A percentile compares a stretch with the other conserved stretches of the same genome.
Evolutionary conservation across 2,113 vertebrate genomes (phyloP).

Genomic region (Ptilonorhynchus violaceus): DNA sequence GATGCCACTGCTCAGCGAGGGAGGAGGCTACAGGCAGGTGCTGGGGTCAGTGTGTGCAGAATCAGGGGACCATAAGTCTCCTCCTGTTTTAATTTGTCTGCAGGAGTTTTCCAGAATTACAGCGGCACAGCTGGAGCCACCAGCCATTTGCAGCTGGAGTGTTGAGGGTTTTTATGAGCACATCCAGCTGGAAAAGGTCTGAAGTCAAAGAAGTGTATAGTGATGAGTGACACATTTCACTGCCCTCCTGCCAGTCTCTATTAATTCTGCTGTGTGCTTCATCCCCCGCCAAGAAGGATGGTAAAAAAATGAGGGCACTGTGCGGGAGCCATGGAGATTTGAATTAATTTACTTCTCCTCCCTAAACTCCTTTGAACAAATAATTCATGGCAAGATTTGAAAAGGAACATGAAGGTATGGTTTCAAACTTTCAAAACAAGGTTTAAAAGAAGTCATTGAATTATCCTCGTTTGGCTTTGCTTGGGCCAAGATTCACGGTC

Average conservation of each 20-base stretch:
- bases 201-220: background rate
- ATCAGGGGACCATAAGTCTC: background rate
- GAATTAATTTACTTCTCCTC: constrained; percentile 12
- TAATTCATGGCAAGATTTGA: background rate
- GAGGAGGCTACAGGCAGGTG: background rate
- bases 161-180: background rate
- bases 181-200: constrained; percentile 27
- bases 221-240: background rate
- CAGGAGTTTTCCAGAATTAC: background rate
- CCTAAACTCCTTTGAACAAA: background rate
- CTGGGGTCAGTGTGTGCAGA: background rate
- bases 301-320: background rate
- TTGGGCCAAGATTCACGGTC: background rate
- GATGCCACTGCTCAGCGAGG: background rate
- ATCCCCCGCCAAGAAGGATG: background rate
- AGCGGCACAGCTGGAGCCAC: background rate
- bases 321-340: background rate
- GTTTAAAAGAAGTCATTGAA: background rate
- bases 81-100: constrained; percentile 21
- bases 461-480: background rate
- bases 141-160: constrained; percentile 21
- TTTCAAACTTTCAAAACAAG: background rate
- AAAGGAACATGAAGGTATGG: background rate
- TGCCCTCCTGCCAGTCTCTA: background rate
- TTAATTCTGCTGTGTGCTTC: background rate